Percentiles rank a stretch among this genome's conserved stretches.
These are phyloP conservation scores for Eulacestoma nigropectus DNA, from an alignment of 2,113 vertebrate genomes.

Conservation along the genomic window DNA sequence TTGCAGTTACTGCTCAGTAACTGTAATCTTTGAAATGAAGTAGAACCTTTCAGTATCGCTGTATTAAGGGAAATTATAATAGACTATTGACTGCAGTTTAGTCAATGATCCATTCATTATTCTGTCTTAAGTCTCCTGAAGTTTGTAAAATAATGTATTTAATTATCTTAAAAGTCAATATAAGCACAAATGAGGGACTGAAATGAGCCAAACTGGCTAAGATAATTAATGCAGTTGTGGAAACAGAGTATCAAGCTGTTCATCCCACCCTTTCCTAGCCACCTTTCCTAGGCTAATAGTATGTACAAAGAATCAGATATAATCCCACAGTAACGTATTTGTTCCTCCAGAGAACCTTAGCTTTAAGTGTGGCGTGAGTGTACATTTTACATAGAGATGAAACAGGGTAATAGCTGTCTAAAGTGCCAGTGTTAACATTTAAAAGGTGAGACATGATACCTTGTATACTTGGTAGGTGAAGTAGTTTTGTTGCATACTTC, in stretches of 20 bases:
- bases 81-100: slow-evolving; percentile 66
- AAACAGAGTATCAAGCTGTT: neutral
- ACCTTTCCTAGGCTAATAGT: neutral
- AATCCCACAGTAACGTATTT: neutral
- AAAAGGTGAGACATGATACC: neutral
- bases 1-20: slow-evolving; percentile 41
- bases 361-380: neutral
- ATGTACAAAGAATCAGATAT: neutral
- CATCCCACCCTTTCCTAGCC: neutral
- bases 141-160: slow-evolving; percentile 67
- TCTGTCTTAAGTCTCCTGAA: slow-evolving; percentile 61
- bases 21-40: slow-evolving; percentile 54
- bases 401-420: neutral
- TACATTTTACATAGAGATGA: neutral
- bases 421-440: neutral
- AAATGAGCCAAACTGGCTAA: slow-evolving; percentile 17
- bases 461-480: neutral
- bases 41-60: slow-evolving; percentile 61
- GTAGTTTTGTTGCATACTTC: neutral
- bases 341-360: neutral
- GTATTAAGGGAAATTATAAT: slow-evolving; percentile 75
- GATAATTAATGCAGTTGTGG: slow-evolving; percentile 12
- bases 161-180: slow-evolving; percentile 71
- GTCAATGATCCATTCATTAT: slow-evolving; percentile 69
- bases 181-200: slow-evolving; percentile 17